phyloP scores from a whole-genome alignment of 2,888 invertebrate species.

The Protophormia terraenovae region DNA sequence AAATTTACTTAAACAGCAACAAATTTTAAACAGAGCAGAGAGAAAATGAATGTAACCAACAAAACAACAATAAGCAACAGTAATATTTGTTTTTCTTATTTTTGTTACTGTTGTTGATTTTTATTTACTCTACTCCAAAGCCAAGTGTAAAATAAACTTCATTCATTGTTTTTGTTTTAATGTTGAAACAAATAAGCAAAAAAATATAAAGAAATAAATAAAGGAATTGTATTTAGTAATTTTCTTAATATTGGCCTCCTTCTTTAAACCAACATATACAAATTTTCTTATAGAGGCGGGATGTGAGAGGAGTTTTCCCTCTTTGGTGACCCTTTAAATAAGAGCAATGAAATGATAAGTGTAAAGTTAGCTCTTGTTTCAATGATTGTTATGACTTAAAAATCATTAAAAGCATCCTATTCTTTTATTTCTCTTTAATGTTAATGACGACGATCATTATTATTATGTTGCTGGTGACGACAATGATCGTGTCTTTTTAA shows the following conservation, averaged over 20 bases:
- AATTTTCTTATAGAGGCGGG: neutral
- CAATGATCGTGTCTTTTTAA: neutral
- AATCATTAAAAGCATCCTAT: conserved; percentile 62
- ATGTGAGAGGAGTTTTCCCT: neutral
- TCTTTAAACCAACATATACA: neutral
- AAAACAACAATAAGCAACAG: neutral
- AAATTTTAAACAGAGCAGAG: conserved; percentile 10
- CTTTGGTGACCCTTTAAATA: conserved; percentile 49
- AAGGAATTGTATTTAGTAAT: neutral
- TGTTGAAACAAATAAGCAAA: neutral
- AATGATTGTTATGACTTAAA: conserved; percentile 65
- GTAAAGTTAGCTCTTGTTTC: conserved; percentile 65
- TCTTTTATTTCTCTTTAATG: conserved; percentile 43
- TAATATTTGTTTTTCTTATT: neutral
- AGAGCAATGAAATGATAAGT: conserved; percentile 45
- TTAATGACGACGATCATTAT: conserved; percentile 21
- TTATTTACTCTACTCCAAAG: conserved; percentile 2
- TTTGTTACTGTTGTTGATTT: neutral
- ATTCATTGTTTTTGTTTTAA: conserved; percentile 49
- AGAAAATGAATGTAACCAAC: neutral
- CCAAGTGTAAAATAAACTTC: conserved; percentile 61
- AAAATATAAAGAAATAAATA: neutral
- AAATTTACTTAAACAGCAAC: neutral
- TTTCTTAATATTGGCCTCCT: neutral
- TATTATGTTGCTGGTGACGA: neutral